Evolutionary conservation across 2,797 vertebrate species (phyloP).

Genomic region (Sarcophilus harrisii): DNA sequence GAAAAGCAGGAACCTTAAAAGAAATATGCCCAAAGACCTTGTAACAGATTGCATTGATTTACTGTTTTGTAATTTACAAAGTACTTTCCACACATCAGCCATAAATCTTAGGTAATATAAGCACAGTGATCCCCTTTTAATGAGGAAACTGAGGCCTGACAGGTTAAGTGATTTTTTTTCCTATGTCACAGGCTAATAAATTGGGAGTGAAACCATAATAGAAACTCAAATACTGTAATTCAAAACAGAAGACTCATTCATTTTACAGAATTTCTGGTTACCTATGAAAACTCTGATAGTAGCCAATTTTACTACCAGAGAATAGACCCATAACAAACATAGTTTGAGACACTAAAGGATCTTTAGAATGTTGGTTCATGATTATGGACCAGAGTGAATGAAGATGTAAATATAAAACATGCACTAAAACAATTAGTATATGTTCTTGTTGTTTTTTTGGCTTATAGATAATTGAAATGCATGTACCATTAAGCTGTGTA

Average conservation of each 20-base stretch:
- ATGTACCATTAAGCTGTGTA: not conserved
- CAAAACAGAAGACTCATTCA: not conserved
- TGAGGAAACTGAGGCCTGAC: not conserved
- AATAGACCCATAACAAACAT: not conserved
- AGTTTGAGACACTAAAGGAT: not conserved
- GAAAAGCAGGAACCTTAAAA: not conserved
- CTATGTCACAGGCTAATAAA: not conserved
- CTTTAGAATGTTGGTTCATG: not conserved
- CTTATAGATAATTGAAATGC: not conserved
- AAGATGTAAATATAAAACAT: constrained; percentile 29
- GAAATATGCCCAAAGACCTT: not conserved
- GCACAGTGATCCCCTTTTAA: not conserved
- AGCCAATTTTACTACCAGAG: not conserved
- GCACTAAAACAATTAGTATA: not conserved
- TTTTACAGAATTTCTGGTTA: not conserved
- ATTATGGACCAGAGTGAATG: not conserved
- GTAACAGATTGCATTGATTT: not conserved
- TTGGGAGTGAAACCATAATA: not conserved
- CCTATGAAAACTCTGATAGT: not conserved
- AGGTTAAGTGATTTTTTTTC: not conserved
- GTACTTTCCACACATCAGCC: not conserved
- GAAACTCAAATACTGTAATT: not conserved
- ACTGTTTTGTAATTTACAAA: not conserved
- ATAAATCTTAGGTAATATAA: not conserved
- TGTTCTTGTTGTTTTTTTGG: not conserved